phyloP scores from a whole-genome alignment of 2,113 vertebrate species.

The Pycnonotus jocosus region DNA sequence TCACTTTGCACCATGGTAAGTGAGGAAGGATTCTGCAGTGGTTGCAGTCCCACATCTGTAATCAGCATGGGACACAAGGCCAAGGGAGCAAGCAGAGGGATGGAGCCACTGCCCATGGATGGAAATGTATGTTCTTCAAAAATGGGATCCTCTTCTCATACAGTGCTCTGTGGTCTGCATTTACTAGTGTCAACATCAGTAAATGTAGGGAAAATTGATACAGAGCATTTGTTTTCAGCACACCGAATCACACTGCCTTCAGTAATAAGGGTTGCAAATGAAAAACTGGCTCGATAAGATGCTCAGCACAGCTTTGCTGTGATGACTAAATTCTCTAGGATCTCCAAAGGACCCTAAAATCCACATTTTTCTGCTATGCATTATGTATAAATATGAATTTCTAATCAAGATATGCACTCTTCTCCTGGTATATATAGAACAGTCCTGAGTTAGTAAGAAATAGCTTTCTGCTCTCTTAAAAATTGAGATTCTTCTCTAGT shows the following conservation, averaged over 20 bases:
- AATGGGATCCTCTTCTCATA: not conserved
- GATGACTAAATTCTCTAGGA: not conserved
- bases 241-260: not conserved
- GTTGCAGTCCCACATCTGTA: not conserved
- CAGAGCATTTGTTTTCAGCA: not conserved
- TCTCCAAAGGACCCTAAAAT: constrained; percentile 16
- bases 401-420: not conserved
- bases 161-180: not conserved
- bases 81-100: not conserved
- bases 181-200: not conserved
- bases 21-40: not conserved
- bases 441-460: not conserved
- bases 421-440: not conserved
- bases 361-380: not conserved
- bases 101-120: not conserved
- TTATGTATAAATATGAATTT: not conserved
- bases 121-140: not conserved
- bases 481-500: constrained; percentile 13
- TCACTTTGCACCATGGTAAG: not conserved
- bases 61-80: accelerated
- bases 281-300: not conserved
- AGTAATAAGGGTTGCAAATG: not conserved
- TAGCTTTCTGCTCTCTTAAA: not conserved
- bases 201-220: not conserved
- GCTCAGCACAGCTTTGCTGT: not conserved